Percentiles rank a stretch among this genome's conserved stretches.
These are phyloP conservation scores for Drosophila cardini DNA, from an alignment of 1,140 invertebrate species.

Conservation along the genomic window DNA sequence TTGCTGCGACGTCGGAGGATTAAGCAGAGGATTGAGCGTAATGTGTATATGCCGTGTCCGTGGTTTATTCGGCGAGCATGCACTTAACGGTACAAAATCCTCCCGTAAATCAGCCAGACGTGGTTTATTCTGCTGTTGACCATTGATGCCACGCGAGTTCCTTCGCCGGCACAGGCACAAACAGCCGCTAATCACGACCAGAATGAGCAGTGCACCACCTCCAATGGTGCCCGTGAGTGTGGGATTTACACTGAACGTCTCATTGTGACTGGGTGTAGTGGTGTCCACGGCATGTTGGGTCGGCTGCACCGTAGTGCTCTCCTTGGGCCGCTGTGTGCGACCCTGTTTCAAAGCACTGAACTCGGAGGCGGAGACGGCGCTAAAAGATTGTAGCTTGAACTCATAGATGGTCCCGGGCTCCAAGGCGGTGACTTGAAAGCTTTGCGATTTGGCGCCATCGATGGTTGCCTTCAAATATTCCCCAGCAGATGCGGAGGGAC, in stretches of 20 bases:
- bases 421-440: slow-evolving; percentile 91
- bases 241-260: slow-evolving; percentile 67
- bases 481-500: slow-evolving; percentile 91
- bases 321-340: slow-evolving; percentile 87
- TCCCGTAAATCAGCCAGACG: slow-evolving; percentile 65
- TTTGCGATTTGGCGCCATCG: slow-evolving; percentile 88
- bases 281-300: slow-evolving; percentile 41
- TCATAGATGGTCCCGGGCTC: slow-evolving; percentile 93
- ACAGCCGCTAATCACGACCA: slow-evolving; percentile 73
- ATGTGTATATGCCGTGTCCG: slow-evolving; percentile 87
- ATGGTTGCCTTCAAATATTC: slow-evolving; percentile 93
- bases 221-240: slow-evolving; percentile 63
- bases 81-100: slow-evolving; percentile 81
- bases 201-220: slow-evolving; percentile 64
- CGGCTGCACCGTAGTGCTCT: slow-evolving; percentile 56
- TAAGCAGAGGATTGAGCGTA: slow-evolving; percentile 88
- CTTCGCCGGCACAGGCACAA: slow-evolving; percentile 81
- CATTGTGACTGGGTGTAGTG: slow-evolving; percentile 68
- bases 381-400: slow-evolving; percentile 96
- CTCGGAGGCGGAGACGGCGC: slow-evolving; percentile 92
- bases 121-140: slow-evolving; percentile 76
- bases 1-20: slow-evolving; percentile 40
- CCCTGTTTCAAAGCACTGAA: slow-evolving; percentile 92
- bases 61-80: slow-evolving; percentile 55
- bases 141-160: slow-evolving; percentile 66